Evolutionary conservation across 2,113 vertebrate species (phyloP).

Genomic region (Pelusios castaneus): DNA sequence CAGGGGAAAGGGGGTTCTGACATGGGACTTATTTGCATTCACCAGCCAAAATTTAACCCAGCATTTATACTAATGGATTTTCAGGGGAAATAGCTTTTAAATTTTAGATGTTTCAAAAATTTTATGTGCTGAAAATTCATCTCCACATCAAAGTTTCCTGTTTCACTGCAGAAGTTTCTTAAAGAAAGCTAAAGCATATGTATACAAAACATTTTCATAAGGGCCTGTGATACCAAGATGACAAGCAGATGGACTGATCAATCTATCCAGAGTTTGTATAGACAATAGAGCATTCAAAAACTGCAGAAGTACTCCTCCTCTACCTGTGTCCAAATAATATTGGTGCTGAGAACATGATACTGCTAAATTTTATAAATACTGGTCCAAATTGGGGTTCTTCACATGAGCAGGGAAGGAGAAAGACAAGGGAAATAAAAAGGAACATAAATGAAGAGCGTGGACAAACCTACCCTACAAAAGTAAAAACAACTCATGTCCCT

Average conservation of each 20-base stretch:
- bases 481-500: background rate
- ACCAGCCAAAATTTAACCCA: background rate
- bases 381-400: background rate
- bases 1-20: too few species aligned
- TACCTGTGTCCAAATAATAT: background rate
- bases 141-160: background rate
- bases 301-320: background rate
- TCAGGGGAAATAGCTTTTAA: background rate
- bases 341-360: background rate
- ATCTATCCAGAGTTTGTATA: background rate
- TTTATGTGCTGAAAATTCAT: background rate
- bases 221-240: background rate
- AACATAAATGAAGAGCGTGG: background rate
- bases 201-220: background rate
- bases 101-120: background rate
- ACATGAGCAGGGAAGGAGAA: background rate
- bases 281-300: background rate
- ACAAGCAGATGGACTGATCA: background rate
- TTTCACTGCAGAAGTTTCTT: background rate
- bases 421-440: background rate
- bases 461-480: background rate
- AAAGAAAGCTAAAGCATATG: background rate
- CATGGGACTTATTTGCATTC: background rate
- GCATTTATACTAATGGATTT: background rate
- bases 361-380: background rate